phyloP scores from a whole-genome alignment of 1,140 invertebrate species.

The Yoshiicerus persimilis region DNA sequence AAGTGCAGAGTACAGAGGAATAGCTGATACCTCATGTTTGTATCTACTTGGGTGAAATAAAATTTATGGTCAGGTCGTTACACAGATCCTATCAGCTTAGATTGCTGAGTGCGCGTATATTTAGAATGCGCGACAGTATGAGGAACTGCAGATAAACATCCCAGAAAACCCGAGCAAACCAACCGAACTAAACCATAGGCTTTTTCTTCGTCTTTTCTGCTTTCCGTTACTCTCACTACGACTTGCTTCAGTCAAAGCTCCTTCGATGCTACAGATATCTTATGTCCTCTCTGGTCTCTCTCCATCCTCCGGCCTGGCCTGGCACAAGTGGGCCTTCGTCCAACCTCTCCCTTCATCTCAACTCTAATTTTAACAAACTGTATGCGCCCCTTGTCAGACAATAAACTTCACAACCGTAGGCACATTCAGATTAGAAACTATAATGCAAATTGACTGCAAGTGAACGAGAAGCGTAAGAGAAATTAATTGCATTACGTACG shows the following conservation, averaged over 20 bases:
- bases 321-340: background rate
- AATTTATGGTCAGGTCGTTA: constrained; percentile 44
- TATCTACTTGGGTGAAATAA: constrained; percentile 42
- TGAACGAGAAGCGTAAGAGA: no score
- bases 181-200: constrained; percentile 16
- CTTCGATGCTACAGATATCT: background rate
- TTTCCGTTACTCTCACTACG: background rate
- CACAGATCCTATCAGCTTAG: constrained; percentile 44
- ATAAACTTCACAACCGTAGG: no score
- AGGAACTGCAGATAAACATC: constrained; percentile 34
- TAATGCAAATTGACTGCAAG: no score
- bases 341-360: background rate
- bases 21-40: constrained; percentile 39
- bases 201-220: background rate
- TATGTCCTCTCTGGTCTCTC: background rate
- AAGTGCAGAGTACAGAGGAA: constrained; percentile 9
- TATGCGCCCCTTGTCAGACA: no score
- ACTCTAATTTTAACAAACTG: background rate
- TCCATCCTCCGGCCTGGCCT: background rate
- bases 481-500: no score
- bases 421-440: no score
- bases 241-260: background rate
- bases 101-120: constrained; percentile 42
- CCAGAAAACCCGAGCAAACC: background rate
- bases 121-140: constrained; percentile 35